phyloP scores from a whole-genome alignment of 2,113 vertebrate genomes.

The Pollimyrus isidori region DNA sequence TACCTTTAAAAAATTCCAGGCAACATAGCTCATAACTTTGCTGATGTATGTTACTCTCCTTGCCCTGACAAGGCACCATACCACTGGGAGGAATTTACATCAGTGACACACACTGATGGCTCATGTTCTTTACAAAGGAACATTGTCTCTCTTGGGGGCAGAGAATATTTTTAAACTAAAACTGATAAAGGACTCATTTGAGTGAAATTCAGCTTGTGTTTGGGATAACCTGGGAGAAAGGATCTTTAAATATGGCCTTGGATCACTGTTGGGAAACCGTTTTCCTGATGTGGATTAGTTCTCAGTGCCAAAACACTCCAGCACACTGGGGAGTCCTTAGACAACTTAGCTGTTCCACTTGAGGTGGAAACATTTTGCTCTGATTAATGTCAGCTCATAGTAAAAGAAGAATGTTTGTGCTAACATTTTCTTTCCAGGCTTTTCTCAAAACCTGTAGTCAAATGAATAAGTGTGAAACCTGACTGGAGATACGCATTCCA shows the following conservation, averaged over 20 bases:
- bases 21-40: neutral
- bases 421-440: neutral
- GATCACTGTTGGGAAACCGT: neutral
- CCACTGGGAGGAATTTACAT: neutral
- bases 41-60: neutral
- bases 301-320: neutral
- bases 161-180: neutral
- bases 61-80: neutral
- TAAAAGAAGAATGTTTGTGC: neutral
- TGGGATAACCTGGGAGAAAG: neutral
- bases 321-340: neutral
- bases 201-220: neutral
- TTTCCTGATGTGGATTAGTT: neutral
- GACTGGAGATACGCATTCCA: neutral
- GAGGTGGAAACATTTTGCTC: slow-evolving; percentile 12
- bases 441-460: neutral
- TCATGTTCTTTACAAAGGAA: neutral
- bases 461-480: slow-evolving; percentile 6
- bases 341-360: slow-evolving; percentile 5
- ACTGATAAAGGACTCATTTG: too few species aligned
- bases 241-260: neutral
- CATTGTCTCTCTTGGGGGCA: neutral
- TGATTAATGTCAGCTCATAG: neutral
- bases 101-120: neutral
- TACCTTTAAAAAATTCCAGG: neutral